These are phyloP conservation scores for Pentalonia nigronervosa DNA, from an alignment of 1,140 invertebrate genomes.

Conservation along the genomic window DNA sequence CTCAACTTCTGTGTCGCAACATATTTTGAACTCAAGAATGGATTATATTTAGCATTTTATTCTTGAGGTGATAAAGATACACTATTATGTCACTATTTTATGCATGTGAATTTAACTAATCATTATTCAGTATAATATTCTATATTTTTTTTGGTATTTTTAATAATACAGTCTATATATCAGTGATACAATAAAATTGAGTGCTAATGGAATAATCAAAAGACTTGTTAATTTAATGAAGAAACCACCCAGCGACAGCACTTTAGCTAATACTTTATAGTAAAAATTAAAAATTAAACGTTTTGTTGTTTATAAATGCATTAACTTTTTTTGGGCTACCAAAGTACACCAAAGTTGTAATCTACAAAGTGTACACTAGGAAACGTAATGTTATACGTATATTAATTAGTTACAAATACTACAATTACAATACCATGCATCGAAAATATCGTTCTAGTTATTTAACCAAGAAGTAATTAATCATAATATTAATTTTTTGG, in stretches of 20 bases:
- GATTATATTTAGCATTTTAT: no score
- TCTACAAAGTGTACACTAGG: background rate
- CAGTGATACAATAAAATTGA: background rate
- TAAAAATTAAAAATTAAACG: background rate
- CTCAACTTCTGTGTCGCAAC: background rate
- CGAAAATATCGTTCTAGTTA: background rate
- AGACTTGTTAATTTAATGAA: background rate
- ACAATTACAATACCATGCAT: background rate
- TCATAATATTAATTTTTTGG: background rate
- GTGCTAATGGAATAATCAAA: background rate
- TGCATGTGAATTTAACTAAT: no score
- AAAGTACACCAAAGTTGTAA: no score
- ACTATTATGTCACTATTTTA: no score
- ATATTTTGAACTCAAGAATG: background rate
- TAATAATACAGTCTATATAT: background rate
- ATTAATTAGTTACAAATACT: no score
- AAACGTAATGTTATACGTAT: background rate
- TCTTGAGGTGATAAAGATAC: no score
- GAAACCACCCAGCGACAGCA: background rate
- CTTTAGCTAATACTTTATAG: no score
- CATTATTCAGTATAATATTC: background rate
- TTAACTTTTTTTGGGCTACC: background rate
- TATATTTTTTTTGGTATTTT: background rate
- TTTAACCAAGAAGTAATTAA: background rate
- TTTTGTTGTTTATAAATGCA: background rate